Conservation (phyloP, 2,113 vertebrate genomes). For the Pituophis catenifer region DNA sequence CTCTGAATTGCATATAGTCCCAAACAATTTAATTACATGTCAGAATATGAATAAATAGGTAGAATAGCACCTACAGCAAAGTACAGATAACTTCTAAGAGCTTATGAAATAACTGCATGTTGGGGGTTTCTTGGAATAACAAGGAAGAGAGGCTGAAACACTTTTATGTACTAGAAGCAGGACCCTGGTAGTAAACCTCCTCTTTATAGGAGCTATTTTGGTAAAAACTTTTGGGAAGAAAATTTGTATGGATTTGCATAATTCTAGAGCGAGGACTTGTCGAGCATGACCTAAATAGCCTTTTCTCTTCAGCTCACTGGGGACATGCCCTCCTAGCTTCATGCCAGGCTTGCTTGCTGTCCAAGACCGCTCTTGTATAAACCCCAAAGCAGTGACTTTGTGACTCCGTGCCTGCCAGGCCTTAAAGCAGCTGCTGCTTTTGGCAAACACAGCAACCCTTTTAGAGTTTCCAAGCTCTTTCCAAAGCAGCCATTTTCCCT, state of each 20-base stretch:
- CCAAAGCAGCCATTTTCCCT: constrained; percentile 52
- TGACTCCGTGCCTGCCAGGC: constrained; percentile 64
- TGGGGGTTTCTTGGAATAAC: not conserved
- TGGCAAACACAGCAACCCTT: constrained; percentile 52
- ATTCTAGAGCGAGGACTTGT: not conserved
- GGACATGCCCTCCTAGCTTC: constrained; percentile 52
- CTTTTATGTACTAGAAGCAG: not conserved
- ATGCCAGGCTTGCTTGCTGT: constrained; percentile 58
- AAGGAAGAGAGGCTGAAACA: not conserved
- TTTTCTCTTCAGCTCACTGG: constrained; percentile 66
- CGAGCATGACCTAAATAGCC: constrained; percentile 60
- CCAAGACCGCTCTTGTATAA: constrained; percentile 56
- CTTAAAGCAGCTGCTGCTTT: constrained; percentile 66
- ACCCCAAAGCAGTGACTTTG: constrained; percentile 64
- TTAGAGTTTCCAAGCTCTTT: constrained; percentile 62
- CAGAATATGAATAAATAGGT: not conserved
- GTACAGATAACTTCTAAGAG: not conserved
- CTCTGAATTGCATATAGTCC: not conserved
- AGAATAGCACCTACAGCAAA: not conserved
- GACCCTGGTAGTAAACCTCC: not conserved
- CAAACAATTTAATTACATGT: not conserved
- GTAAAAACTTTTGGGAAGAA: constrained; percentile 15
- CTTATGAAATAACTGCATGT: not conserved
- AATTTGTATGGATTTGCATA: constrained; percentile 35
- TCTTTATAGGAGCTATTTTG: not conserved